phyloP scores from a whole-genome alignment of 2,113 vertebrate species.

The Chroicocephalus ridibundus region DNA sequence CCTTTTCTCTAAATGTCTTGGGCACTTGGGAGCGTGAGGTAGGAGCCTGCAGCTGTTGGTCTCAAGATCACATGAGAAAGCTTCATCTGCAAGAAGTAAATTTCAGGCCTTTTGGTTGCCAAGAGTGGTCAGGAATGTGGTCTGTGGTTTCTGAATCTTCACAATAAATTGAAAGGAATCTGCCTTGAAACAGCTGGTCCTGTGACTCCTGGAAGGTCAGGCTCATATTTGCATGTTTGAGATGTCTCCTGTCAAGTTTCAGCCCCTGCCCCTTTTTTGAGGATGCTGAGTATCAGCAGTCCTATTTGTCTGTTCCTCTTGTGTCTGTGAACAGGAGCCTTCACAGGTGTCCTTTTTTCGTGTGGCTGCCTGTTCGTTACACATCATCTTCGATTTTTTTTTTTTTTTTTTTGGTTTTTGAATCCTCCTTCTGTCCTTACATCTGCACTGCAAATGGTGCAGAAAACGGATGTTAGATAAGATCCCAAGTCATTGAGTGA shows the following conservation, averaged over 20 bases:
- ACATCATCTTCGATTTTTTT: neutral
- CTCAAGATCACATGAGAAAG: neutral
- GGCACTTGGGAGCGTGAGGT: neutral
- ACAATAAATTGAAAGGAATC: conserved; percentile 23
- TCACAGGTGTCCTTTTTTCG: neutral
- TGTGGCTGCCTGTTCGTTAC: neutral
- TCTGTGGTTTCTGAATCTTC: conserved; percentile 46
- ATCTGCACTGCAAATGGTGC: neutral
- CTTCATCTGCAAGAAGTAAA: neutral
- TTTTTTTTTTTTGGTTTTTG: neutral
- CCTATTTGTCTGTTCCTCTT: neutral
- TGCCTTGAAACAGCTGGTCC: neutral
- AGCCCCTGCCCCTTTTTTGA: neutral
- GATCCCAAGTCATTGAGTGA: neutral
- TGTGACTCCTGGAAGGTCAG: neutral
- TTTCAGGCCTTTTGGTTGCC: neutral
- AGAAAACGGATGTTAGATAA: conserved; percentile 6
- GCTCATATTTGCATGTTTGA: neutral
- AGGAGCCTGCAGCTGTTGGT: conserved; percentile 1
- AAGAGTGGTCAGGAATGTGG: conserved; percentile 33
- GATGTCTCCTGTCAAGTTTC: neutral
- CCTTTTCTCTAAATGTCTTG: neutral
- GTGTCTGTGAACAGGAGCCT: neutral
- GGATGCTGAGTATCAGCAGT: neutral
- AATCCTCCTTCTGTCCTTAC: neutral